Percentiles rank a stretch among this genome's conserved stretches.
Evolutionary conservation across 2,797 vertebrate species (phyloP).

Genomic region (Tympanoctomys barrerae): DNA sequence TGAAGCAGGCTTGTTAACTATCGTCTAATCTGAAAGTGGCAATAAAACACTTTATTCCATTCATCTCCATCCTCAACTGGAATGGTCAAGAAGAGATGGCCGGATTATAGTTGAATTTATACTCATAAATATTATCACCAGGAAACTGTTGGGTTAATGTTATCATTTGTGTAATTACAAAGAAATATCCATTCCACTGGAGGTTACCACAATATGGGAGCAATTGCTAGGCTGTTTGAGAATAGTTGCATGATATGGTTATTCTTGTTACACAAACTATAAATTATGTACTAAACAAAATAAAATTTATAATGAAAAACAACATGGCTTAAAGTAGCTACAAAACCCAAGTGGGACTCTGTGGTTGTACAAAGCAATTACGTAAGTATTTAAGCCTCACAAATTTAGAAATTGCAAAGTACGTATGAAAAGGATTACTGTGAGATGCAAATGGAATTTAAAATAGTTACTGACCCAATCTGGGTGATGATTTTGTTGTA

Average conservation of each 20-base stretch:
- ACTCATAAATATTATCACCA: slow-evolving; percentile 70
- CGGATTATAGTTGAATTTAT: slow-evolving; percentile 67
- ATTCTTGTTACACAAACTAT: slow-evolving; percentile 85
- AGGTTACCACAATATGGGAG: slow-evolving; percentile 80
- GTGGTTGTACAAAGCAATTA: slow-evolving; percentile 85
- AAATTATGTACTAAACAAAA: slow-evolving; percentile 87
- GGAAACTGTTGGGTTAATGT: slow-evolving; percentile 82
- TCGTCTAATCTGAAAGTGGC: slow-evolving; percentile 57
- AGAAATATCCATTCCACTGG: slow-evolving; percentile 81
- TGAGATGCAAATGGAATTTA: slow-evolving; percentile 73
- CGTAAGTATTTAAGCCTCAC: slow-evolving; percentile 81
- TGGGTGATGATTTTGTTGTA: slow-evolving; percentile 53
- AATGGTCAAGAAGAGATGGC: slow-evolving; percentile 60
- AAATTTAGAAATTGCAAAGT: slow-evolving; percentile 79
- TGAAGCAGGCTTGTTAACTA: slow-evolving; percentile 53
- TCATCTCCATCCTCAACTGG: slow-evolving; percentile 54
- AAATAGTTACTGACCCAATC: slow-evolving; percentile 73
- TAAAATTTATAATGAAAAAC: slow-evolving; percentile 86
- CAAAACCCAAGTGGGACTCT: slow-evolving; percentile 74
- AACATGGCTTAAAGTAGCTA: slow-evolving; percentile 83
- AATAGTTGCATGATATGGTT: slow-evolving; percentile 79
- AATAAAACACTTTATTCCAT: background rate
- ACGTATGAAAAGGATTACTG: slow-evolving; percentile 76
- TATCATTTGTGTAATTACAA: slow-evolving; percentile 81
- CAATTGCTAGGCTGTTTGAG: slow-evolving; percentile 82